Base-by-base conservation (phyloP, 2,113 vertebrate genomes). In the Xiphorhynchus elegans region DNA sequence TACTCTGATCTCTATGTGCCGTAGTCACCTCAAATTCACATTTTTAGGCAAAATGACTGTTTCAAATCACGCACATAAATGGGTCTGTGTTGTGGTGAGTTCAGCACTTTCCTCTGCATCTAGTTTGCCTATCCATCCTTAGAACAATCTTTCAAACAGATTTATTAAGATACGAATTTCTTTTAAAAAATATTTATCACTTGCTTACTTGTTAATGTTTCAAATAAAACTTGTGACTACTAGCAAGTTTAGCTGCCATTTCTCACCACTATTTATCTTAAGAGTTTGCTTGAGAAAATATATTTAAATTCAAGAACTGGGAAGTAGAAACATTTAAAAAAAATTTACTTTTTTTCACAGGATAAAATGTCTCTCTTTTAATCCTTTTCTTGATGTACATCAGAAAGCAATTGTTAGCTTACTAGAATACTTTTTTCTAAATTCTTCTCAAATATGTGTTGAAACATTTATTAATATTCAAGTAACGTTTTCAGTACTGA, bases 391-490 rank as follows among this genome's bases (percentile, higher is more conserved):
- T 73, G 23, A 24, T 52, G 15, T 20, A 39, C 17, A n/a, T 76
- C 79, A 66, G 42, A 78, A 64, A 14, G 52, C 18, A 79, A 47
- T 5, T 35, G n/a, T 47, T 76, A 87, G 16, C 26, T 72, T 59
- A 70, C 31, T 42, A 56, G 52, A 90, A 64, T 78, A 74, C 8
- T 68, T 78, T 49, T 91, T 91, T 91, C 25, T 58, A 76, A 89
- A 83, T 6, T 62, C n/a, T 66, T 81, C n/a, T 90, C 88, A 69
- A 79, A 87, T 13, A 77, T 63, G 11, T 84, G n/a, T 82, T 91
- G 70, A 95, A 94, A 76, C 1, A 5, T 3, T 64, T 29, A 70
- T 94, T 95, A 87, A 93, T 93, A 93, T 90, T 91, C 76, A 73
- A 91, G 9, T 11, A 49, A 24, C 0, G 23, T 83, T 90, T 96